Evolutionary conservation across 2,113 vertebrate genomes (phyloP), one percentile per base, ranked within the genome.

Genomic region (Lophotis ruficrista): DNA sequence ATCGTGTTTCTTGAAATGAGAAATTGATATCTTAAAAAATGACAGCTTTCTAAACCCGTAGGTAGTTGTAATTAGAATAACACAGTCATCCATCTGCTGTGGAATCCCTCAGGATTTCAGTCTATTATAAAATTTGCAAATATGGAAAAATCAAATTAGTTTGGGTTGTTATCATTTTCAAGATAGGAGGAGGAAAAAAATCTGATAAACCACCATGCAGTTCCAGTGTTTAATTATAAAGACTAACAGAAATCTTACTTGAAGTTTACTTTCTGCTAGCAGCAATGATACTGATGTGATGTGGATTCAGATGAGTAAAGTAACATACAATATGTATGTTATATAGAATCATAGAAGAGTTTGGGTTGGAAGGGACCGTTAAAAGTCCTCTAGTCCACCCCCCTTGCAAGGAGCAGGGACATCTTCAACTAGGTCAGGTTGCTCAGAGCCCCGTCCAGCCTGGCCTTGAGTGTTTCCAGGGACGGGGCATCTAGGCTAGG

Each of bases 51-150:
- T 97, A 96, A 97, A 97, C 92, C 93, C 94, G 50, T 79, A 94
- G 94, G 95, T 98, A 87, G 89, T 69, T 98, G 94, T 98, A 98
- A 98, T 98, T 98, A 98, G 83, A 98, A 96, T 95, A 97, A 94
- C 89, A 96, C 69, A 93, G 54, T 97, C 92, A 96, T 97, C 95
- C 97, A 97, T 98, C 97, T 98, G 97, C 87, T 95, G 35, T 93
- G 87, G 92, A 94, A 73, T 95, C 97, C 97, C 97, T 96, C 27
- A 71, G 96, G 97, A 98, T 95, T 97, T 97, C 38, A 92, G 19
- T 96, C 76, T 79, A 91, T 97, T 97, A 96, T 83, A 97, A 97
- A 97, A 97, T 95, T 94, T 97, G 91, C 87, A 98, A 97, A 96
- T 97, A 93, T 79, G 83, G 90, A 97, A 97, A 98, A 97, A 97